Evolutionary conservation across 1,140 invertebrate species (phyloP), one percentile per base, ranked within the genome.

Genomic region (Gryon sp.): DNA sequence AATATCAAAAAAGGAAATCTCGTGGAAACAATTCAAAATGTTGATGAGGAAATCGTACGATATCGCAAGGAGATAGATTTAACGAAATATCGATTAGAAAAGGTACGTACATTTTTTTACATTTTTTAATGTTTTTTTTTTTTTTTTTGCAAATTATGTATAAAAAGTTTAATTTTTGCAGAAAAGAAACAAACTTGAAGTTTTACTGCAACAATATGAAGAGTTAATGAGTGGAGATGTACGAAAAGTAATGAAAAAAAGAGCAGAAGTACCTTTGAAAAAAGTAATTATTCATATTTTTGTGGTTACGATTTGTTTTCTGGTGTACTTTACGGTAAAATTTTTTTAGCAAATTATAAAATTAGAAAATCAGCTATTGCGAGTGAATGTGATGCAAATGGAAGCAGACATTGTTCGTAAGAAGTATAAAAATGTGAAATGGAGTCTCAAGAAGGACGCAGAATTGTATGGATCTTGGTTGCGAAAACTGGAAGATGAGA

Each of bases 391-490:
- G 24, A 94, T 95, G 87, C 92, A 93, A 88, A 93, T 93, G 84
- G 94, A 95, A 86, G 93, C 94, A 1, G 92, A 94, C 77, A 91
- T 95, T 57, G 90, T 95, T 0, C 91, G 92, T 60, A 93, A 93
- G 83, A 95, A 95, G 80, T 95, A 95, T 76, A 88, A 88, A 38
- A 92, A 91, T 4, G 94, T 95, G n/a, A 88, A 91, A 76, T 90
- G 90, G 57, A 93, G 92, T n/a, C 81, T 95, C 0, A 90, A 92
- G 80, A 90, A 91, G 38, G 93, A 94, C 80, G 90, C 93, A 0
- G 91, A 92, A 1, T 91, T 92, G 40, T 95, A 95, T 70, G 93
- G 94, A 76, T 93, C 92, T 5, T 93, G 92, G 28, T 86, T 95
- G 1, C 85, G 90, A n/a, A 90, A 90, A 28, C 85, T 95, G 12